phyloP scores from a whole-genome alignment of 2,797 vertebrate species.

The Darevskia mixta region DNA sequence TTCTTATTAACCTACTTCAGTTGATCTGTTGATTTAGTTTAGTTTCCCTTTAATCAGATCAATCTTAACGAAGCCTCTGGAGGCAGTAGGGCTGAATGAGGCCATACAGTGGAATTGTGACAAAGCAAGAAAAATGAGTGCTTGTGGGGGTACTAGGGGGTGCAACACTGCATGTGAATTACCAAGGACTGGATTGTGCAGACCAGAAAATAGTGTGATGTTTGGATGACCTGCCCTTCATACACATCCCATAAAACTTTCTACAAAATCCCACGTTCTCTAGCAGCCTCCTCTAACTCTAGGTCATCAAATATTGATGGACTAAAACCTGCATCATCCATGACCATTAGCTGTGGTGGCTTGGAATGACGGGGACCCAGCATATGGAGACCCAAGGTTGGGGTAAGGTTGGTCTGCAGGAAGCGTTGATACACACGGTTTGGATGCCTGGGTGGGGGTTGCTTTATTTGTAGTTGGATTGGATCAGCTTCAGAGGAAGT shows the following conservation, averaged over 20 bases:
- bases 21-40: slow-evolving; percentile 59
- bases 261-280: background rate
- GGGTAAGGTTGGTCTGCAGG: no score
- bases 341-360: background rate
- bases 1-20: background rate
- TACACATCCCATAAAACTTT: background rate
- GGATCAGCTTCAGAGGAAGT: background rate
- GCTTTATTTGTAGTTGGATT: background rate
- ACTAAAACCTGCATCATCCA: no score
- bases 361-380: no score
- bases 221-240: background rate
- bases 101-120: background rate
- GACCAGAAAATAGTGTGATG: background rate
- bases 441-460: no score
- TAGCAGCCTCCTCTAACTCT: background rate
- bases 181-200: background rate
- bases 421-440: no score
- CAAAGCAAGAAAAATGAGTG: background rate
- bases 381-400: no score
- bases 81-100: background rate
- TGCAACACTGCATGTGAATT: background rate
- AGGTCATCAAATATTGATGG: no score
- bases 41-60: slow-evolving; percentile 25
- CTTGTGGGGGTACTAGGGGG: background rate
- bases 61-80: background rate